These are phyloP conservation scores for Reticulitermes speratus DNA, from an alignment of 1,140 invertebrate genomes.

Conservation along the genomic window DNA sequence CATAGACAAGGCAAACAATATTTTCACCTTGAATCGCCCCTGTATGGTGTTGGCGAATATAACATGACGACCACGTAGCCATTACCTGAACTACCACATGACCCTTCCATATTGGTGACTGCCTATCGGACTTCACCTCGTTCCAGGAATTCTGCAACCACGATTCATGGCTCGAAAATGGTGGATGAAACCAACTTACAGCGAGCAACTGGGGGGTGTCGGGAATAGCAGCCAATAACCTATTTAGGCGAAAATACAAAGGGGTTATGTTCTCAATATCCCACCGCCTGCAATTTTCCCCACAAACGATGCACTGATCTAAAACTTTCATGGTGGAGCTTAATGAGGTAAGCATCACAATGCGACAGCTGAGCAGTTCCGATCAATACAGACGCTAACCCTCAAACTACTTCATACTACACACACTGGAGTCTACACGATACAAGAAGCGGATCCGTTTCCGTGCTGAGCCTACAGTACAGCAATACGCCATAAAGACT, in stretches of 20 bases:
- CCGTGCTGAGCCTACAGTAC: too few species aligned
- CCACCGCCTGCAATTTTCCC: background rate
- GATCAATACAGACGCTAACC: background rate
- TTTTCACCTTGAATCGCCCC: too few species aligned
- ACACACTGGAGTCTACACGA: too few species aligned
- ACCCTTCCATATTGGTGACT: background rate
- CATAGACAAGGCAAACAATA: too few species aligned
- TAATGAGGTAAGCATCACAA: background rate
- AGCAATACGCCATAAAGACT: too few species aligned
- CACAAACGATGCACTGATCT: background rate
- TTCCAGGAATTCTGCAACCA: background rate
- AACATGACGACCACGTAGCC: too few species aligned
- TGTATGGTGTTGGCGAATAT: too few species aligned
- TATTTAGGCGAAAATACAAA: background rate
- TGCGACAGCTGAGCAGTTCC: background rate
- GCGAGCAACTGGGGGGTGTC: background rate
- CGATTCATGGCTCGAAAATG: background rate
- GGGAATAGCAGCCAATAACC: background rate
- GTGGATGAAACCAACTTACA: background rate
- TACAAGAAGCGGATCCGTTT: too few species aligned
- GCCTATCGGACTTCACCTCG: background rate
- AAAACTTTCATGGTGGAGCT: background rate
- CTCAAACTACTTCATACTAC: too few species aligned
- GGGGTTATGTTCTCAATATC: background rate
- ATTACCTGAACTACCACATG: too few species aligned